Base-by-base conservation (phyloP, 2,113 vertebrate genomes). In the Scytalopus superciliaris region DNA sequence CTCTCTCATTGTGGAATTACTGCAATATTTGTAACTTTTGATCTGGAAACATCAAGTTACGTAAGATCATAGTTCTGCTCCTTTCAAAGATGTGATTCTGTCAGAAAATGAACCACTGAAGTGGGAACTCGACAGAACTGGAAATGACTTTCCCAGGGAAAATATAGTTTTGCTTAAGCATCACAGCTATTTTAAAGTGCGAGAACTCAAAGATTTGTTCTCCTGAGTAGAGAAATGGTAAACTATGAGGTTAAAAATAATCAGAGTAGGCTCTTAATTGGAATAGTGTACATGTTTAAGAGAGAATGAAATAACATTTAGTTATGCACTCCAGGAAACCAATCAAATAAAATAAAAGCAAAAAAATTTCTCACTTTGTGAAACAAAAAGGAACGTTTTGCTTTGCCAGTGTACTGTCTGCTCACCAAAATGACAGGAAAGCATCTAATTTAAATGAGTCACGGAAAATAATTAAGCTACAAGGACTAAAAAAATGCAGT, bases 21-120 rank as follows among this genome's bases (percentile, higher is more conserved):
- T 44, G 83, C 73, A 81, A 70, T 79, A 94, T 96, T 97, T 93
- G 85, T 96, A 96, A 97, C 77, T 96, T 96, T 95, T 96, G 93
- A 96, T 97, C 94, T 96, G 95, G 95, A 97, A 97, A 96, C 87
- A 97, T 74, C 85, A 84, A 87, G 91, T 98, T 98, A 98, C 33
- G 3, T 96, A 98, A 98, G 95, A 96, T 67, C 88, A 84, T 30
- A 81, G 92, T 67, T 96, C 87, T 93, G 75, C 89, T 95, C 30
- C 55, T 93, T 69, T 72, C 89, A 88, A 96, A 92, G 83, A 94
- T 74, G 52, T 57, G 95, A 97, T 97, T 96, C 96, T 97, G 96
- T 96, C 95, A 96, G 78, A 86, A 96, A 97, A 97, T 60, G 84
- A 97, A 93, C 85, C 86, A 80, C 50, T 63, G 96, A 97, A 97